Conservation (phyloP, 2,113 vertebrate genomes). For the Ursus arctos region DNA sequence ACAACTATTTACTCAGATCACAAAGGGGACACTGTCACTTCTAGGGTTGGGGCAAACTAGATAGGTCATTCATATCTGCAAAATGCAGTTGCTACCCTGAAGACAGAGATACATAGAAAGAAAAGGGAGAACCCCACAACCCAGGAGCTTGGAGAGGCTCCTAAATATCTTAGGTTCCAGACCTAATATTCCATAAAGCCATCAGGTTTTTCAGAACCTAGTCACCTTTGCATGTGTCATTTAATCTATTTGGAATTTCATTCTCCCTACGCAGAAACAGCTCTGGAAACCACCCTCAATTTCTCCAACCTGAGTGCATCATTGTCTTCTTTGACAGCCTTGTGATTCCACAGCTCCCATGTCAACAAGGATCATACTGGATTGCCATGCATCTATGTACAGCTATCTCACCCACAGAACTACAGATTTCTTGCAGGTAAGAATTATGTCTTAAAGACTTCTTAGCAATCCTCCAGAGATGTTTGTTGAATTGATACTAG, state of each 20-base stretch:
- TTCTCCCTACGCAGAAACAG: background rate
- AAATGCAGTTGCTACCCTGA: background rate
- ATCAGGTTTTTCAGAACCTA: background rate
- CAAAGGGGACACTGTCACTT: background rate
- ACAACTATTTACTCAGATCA: background rate
- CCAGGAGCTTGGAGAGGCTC: background rate
- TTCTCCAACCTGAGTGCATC: background rate
- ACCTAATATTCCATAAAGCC: background rate
- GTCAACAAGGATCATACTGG: background rate
- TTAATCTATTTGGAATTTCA: slow-evolving; percentile 11
- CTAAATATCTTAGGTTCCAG: background rate
- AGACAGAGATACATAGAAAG: background rate
- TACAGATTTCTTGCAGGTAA: slow-evolving; percentile 47
- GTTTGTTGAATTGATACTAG: background rate
- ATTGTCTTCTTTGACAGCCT: background rate
- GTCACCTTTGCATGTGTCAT: background rate
- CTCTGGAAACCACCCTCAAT: background rate
- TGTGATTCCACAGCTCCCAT: background rate
- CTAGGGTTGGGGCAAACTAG: background rate
- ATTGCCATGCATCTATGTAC: background rate
- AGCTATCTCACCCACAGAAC: background rate
- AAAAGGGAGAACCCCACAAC: background rate
- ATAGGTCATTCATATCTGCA: background rate
- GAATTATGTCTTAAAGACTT: background rate
- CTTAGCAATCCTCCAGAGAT: background rate